Evolutionary conservation across 2,888 invertebrate species (phyloP), one percentile per base, ranked within the genome.

Genomic region (Melangyna quadrimaculata): DNA sequence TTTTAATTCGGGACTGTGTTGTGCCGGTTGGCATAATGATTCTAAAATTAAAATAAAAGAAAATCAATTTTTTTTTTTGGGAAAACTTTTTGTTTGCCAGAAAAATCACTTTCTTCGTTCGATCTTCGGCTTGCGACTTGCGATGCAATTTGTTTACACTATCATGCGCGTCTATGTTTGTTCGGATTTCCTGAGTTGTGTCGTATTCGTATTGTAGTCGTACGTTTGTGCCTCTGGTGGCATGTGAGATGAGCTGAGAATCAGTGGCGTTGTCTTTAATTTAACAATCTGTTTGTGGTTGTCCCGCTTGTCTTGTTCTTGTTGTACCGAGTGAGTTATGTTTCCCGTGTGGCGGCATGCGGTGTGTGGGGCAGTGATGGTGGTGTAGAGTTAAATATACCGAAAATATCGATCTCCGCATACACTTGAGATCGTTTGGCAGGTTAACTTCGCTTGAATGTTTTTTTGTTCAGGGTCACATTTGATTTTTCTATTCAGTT

Each of bases 231-330:
- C 59, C 53, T 35, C 8, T 0, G 19, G 69, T 73, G n/a, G n/a
- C n/a, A n/a, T n/a, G n/a, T 77, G 77, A 71, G 57, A 61, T 48
- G n/a, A 37, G 57, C 48, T 63, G 61, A 24, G 61, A 24, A 43
- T 55, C 55, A 57, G n/a, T 51, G 71, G 35, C 51, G 65, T 79
- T 65, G 74, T 75, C 67, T 19, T 45, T 45, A 32, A 71, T 67
- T 75, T 84, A 67, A 80, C 79, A 80, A 75, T 75, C 71, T 79
- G 84, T 84, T 84, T 79, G 79, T 75, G 84, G 80, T 84, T 84
- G 84, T 84, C 74, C 84, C 79, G 80, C 65, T 65, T 75, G 75
- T 79, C 74, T 65, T 73, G 45, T 19, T 57, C 32, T 27, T 19
- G 72, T 59, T 81, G 71, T 67, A 78, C 17, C 51, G 79, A 75